Percentiles rank a stretch among this genome's conserved stretches.
Conservation (phyloP, 53 echinoderm and acorn worm genomes). For the Zoroaster sp. region DNA sequence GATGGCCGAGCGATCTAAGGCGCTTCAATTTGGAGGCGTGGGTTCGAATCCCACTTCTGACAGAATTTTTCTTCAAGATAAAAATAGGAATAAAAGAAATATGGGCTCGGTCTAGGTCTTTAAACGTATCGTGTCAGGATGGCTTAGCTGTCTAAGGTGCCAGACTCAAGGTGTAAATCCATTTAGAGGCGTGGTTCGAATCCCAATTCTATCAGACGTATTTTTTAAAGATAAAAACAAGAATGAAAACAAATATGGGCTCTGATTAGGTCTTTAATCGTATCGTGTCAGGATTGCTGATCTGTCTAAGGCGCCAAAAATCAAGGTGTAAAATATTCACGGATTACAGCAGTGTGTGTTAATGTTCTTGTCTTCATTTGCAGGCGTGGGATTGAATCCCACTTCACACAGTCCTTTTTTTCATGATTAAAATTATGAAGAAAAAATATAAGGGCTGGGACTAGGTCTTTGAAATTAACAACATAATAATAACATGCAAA, state of each 20-base stretch:
- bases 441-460: too few species aligned
- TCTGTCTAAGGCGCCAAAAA: slow-evolving; percentile 29
- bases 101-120: background rate
- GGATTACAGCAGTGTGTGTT: background rate
- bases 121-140: background rate
- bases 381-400: background rate
- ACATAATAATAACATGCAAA: too few species aligned
- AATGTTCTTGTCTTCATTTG: background rate
- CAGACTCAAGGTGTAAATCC: background rate
- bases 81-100: background rate
- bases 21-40: background rate
- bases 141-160: slow-evolving; percentile 27
- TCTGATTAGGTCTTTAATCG: background rate
- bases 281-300: slow-evolving; percentile 15
- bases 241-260: background rate
- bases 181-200: background rate
- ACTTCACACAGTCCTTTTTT: background rate
- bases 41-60: slow-evolving; percentile 29
- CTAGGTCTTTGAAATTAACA: too few species aligned
- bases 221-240: background rate
- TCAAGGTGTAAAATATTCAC: background rate
- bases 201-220: slow-evolving; percentile 1
- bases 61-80: background rate
- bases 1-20: background rate
- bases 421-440: too few species aligned